Evolutionary conservation across 2,888 invertebrate genomes (phyloP).

Genomic region (Sceliomorpha sp.): DNA sequence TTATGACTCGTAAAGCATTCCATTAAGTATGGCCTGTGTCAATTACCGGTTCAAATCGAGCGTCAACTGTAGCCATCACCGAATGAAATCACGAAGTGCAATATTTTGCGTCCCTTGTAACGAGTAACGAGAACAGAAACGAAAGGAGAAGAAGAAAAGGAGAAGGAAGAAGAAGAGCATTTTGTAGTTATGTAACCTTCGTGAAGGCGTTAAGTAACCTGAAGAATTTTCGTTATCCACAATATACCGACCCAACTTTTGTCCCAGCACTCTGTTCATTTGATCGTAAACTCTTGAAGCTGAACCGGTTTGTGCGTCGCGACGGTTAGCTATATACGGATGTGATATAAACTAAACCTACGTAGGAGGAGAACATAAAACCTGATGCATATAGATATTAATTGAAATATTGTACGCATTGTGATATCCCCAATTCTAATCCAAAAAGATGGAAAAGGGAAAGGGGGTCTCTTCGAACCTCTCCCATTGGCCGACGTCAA

Average conservation of each 20-base stretch:
- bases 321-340: slow-evolving; percentile 53
- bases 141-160: too few relatives aligned
- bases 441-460: slow-evolving; percentile 3
- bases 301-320: slow-evolving; percentile 56
- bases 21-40: slow-evolving; percentile 64
- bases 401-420: slow-evolving; percentile 65
- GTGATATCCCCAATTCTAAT: slow-evolving; percentile 67
- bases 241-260: too few relatives aligned
- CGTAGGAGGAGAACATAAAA: slow-evolving; percentile 32
- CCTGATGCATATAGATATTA: slow-evolving; percentile 51
- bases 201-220: too few relatives aligned
- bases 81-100: slow-evolving; percentile 9
- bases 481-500: too few relatives aligned
- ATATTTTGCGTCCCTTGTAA: too few relatives aligned
- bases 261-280: too few relatives aligned
- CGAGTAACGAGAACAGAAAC: too few relatives aligned
- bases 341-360: slow-evolving; percentile 61
- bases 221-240: too few relatives aligned
- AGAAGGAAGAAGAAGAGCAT: too few relatives aligned
- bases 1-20: slow-evolving; percentile 54
- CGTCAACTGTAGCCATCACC: slow-evolving; percentile 7
- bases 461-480: slow-evolving; percentile 21
- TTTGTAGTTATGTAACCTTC: too few relatives aligned
- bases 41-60: slow-evolving; percentile 60
- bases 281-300: too few relatives aligned